Evolutionary conservation across 2,888 invertebrate genomes (phyloP).

Genomic region (Eupithecia tripunctaria): DNA sequence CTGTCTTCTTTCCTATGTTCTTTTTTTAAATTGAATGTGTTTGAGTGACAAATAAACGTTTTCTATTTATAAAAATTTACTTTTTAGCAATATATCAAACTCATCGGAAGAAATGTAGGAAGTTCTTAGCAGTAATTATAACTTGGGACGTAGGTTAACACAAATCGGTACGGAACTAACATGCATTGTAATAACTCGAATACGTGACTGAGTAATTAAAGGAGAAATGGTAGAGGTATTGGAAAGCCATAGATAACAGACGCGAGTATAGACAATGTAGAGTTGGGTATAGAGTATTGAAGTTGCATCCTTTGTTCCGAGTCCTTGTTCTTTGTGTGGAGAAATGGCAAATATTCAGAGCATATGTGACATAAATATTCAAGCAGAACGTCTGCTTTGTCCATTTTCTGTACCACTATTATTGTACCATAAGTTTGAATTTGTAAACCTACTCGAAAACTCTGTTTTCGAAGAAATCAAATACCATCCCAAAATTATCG

Average conservation of each 20-base stretch:
- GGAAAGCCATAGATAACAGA: conserved; percentile 22
- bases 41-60: too few relatives aligned
- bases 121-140: background rate
- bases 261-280: conserved; percentile 23
- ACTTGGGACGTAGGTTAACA: conserved; percentile 11
- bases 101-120: background rate
- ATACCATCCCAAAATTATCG: too few relatives aligned
- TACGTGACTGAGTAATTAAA: conserved; percentile 34
- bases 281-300: conserved; percentile 19
- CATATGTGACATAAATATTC: conserved; percentile 25
- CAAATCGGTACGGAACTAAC: conserved; percentile 12
- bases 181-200: conserved; percentile 20
- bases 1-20: too few relatives aligned
- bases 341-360: conserved; percentile 32
- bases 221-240: conserved; percentile 27
- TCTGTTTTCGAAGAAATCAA: background rate
- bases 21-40: too few relatives aligned
- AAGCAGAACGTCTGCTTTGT: conserved; percentile 8
- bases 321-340: conserved; percentile 27
- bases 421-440: background rate
- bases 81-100: background rate
- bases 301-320: conserved; percentile 23
- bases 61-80: background rate
- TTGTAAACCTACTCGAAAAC: background rate
- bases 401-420: background rate